phyloP scores from a whole-genome alignment of 2,113 vertebrate genomes.

The Pelecanoides urinatrix region DNA sequence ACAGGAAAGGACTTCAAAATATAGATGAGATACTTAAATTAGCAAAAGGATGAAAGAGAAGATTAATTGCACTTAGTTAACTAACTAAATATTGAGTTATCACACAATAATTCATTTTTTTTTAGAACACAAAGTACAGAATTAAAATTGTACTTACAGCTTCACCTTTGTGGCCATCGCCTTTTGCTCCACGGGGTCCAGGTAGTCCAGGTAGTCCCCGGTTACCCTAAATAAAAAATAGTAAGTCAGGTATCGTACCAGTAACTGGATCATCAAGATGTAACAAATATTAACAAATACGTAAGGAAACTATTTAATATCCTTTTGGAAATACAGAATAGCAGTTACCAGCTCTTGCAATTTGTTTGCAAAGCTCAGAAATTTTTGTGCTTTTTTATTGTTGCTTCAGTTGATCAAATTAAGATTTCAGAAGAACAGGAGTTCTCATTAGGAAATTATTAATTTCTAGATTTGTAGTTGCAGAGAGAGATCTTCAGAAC shows the following conservation, averaged over 20 bases:
- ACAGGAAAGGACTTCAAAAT: background rate
- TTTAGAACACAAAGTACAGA: background rate
- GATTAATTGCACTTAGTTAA: background rate
- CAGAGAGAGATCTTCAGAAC: background rate
- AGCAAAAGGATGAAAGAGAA: background rate
- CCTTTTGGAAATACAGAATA: background rate
- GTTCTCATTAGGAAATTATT: background rate
- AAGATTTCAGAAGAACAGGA: background rate
- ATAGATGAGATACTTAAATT: background rate
- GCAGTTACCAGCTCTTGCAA: background rate
- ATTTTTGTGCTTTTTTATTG: background rate
- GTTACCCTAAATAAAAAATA: constrained; percentile 50
- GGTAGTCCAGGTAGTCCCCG: constrained; percentile 64
- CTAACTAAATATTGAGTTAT: background rate
- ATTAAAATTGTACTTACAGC: constrained; percentile 66
- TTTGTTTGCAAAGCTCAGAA: background rate
- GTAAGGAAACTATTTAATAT: background rate
- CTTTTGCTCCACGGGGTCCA: constrained; percentile 78
- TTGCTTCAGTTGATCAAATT: background rate
- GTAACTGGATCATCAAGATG: background rate
- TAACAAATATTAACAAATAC: background rate
- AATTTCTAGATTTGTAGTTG: background rate
- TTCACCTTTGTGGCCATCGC: constrained; percentile 78
- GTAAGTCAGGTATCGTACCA: background rate
- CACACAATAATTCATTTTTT: background rate